A percentile compares a stretch with the other conserved stretches of the same genome.
Conservation (phyloP, 2,888 invertebrate genomes). For the Antheraea yamamai region DNA sequence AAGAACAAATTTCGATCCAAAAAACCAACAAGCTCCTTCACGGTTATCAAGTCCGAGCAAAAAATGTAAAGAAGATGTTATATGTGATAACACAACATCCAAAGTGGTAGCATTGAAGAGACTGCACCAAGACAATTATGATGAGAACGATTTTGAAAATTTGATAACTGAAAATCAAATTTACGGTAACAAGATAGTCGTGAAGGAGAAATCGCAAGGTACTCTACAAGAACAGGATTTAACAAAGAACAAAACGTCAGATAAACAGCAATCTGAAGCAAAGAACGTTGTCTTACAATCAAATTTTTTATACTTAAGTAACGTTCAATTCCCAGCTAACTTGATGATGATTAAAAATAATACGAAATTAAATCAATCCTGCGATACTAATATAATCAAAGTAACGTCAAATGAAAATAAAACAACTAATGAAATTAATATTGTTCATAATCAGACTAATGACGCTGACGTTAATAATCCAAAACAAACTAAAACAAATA, state of each 20-base stretch:
- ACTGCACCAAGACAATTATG: slow-evolving; percentile 74
- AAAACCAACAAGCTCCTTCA: slow-evolving; percentile 78
- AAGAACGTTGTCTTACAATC: slow-evolving; percentile 71
- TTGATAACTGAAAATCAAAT: slow-evolving; percentile 81
- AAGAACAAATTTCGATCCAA: slow-evolving; percentile 67
- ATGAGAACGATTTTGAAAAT: slow-evolving; percentile 80
- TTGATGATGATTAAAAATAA: slow-evolving; percentile 75
- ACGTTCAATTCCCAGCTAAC: slow-evolving; percentile 73
- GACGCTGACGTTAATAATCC: slow-evolving; percentile 13
- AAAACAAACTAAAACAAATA: slow-evolving; percentile 15
- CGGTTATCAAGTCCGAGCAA: slow-evolving; percentile 69
- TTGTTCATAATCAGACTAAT: not conserved
- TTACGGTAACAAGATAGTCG: slow-evolving; percentile 80
- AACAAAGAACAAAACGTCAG: slow-evolving; percentile 52
- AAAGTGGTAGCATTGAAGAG: slow-evolving; percentile 77
- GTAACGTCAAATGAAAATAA: slow-evolving; percentile 56
- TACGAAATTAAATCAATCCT: slow-evolving; percentile 49
- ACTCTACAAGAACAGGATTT: slow-evolving; percentile 69
- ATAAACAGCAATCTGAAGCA: slow-evolving; percentile 54
- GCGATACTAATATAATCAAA: slow-evolving; percentile 49
- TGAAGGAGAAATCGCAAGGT: slow-evolving; percentile 78
- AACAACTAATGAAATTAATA: slow-evolving; percentile 38
- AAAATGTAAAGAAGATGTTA: slow-evolving; percentile 68
- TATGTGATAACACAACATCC: slow-evolving; percentile 58
- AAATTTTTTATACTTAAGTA: slow-evolving; percentile 73